phyloP scores from a whole-genome alignment of 2,113 vertebrate genomes.

The Campylomormyrus tamandua region DNA sequence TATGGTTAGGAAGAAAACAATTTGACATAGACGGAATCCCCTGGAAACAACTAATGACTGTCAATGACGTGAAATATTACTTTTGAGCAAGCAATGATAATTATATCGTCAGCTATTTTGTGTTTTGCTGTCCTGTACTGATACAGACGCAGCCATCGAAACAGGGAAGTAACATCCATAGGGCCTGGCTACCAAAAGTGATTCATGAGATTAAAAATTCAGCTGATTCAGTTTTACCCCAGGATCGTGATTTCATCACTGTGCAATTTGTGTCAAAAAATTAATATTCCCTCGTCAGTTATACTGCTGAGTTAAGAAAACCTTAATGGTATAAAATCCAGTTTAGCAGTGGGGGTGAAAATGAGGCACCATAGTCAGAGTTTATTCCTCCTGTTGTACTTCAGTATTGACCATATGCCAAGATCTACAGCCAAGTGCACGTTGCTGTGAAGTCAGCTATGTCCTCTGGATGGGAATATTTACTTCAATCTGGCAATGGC shows the following conservation, averaged over 20 bases:
- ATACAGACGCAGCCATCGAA: background rate
- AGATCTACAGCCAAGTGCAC: constrained; percentile 10
- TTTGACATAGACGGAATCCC: background rate
- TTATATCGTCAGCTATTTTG: background rate
- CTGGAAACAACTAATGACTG: background rate
- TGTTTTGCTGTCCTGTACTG: background rate
- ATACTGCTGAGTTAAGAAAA: background rate
- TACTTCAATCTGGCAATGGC: background rate
- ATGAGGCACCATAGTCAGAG: background rate
- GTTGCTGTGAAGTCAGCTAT: constrained; percentile 11
- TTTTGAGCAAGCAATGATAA: background rate
- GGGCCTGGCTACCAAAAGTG: background rate
- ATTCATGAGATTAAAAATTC: background rate
- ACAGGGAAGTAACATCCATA: background rate
- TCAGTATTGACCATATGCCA: constrained; percentile 11
- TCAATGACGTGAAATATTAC: background rate
- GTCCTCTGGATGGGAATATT: constrained; percentile 12
- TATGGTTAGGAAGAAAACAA: background rate
- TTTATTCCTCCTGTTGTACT: constrained; percentile 16
- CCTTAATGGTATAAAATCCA: background rate
- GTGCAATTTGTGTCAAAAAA: background rate
- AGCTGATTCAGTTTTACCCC: background rate
- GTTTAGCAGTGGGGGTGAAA: background rate
- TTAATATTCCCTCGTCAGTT: background rate
- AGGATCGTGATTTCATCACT: background rate